Evolutionary conservation across 30 jellyfish, hydroid and myxozoan genomes (phyloP).

Genomic region (Chironex yamaguchii): DNA sequence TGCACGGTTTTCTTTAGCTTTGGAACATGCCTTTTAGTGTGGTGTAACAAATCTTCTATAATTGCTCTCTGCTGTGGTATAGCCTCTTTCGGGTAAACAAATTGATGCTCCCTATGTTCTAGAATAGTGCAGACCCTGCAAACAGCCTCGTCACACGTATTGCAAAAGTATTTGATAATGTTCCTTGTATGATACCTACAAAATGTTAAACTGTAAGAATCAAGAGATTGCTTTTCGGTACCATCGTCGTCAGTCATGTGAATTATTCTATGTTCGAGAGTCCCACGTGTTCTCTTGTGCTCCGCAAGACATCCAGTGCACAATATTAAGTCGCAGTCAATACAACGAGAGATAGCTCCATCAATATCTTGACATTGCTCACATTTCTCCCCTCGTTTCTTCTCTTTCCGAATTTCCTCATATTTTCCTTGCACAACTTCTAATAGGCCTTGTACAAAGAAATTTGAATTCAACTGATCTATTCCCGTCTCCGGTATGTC

Average conservation of each 20-base stretch:
- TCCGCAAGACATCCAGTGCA: slow-evolving; percentile 96
- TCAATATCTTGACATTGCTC: slow-evolving; percentile 96
- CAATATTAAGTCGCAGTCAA: slow-evolving; percentile 86
- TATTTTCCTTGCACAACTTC: slow-evolving; percentile 80
- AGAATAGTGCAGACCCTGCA: slow-evolving; percentile 97
- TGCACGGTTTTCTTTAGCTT: slow-evolving; percentile 65
- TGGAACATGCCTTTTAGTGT: slow-evolving; percentile 82
- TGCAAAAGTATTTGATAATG: slow-evolving; percentile 94
- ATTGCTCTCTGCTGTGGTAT: slow-evolving; percentile 90
- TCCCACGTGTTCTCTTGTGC: slow-evolving; percentile 85
- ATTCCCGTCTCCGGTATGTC: slow-evolving; percentile 85
- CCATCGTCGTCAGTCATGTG: slow-evolving; percentile 77
- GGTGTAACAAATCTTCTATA: slow-evolving; percentile 81
- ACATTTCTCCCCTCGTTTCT: slow-evolving; percentile 82
- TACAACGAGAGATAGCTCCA: slow-evolving; percentile 83
- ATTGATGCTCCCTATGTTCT: slow-evolving; percentile 97
- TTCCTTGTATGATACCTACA: slow-evolving; percentile 93
- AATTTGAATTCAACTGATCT: slow-evolving; percentile 75
- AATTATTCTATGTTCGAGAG: slow-evolving; percentile 87
- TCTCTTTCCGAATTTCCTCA: slow-evolving; percentile 89
- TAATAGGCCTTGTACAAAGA: slow-evolving; percentile 86
- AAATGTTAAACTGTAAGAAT: slow-evolving; percentile 89
- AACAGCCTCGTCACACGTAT: slow-evolving; percentile 97
- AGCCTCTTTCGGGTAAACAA: slow-evolving; percentile 96
- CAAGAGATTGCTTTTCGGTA: slow-evolving; percentile 82